Conservation (phyloP, 2,888 invertebrate species). For the Nemapogon koenigi region DNA sequence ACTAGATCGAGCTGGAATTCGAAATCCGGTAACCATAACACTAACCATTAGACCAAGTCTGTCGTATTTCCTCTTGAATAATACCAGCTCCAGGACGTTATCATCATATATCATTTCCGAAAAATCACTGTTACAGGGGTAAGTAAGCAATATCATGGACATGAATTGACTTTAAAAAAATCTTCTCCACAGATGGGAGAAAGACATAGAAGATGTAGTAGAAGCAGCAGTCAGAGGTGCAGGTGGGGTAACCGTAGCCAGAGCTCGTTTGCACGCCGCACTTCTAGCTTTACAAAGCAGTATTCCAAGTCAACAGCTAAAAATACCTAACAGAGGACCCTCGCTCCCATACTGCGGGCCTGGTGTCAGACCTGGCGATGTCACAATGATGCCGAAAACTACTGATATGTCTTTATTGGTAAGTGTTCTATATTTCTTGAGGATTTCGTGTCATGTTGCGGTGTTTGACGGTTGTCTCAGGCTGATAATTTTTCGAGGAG, state of each 20-base stretch:
- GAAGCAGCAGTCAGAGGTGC: constrained; percentile 63
- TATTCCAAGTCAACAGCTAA: constrained; percentile 20
- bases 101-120: too few species aligned
- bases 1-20: too few species aligned
- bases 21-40: too few species aligned
- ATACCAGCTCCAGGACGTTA: too few species aligned
- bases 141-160: too few species aligned
- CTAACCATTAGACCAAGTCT: too few species aligned
- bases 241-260: constrained; percentile 43
- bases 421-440: constrained; percentile 23
- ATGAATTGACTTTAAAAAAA: too few species aligned
- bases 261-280: constrained; percentile 49
- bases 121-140: too few species aligned
- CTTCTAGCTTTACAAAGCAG: constrained; percentile 40
- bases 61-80: too few species aligned
- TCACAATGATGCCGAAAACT: constrained; percentile 57
- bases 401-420: constrained; percentile 58
- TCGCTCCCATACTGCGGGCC: constrained; percentile 67
- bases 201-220: constrained; percentile 63
- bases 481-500: too few species aligned
- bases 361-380: constrained; percentile 55
- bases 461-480: too few species aligned
- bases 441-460: too few species aligned
- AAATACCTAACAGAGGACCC: constrained; percentile 52
- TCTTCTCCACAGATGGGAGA: constrained; percentile 37